A percentile compares a stretch with the other conserved stretches of the same genome.
phyloP scores from a whole-genome alignment of 2,797 vertebrate species.

The Tragopan temminckii region DNA sequence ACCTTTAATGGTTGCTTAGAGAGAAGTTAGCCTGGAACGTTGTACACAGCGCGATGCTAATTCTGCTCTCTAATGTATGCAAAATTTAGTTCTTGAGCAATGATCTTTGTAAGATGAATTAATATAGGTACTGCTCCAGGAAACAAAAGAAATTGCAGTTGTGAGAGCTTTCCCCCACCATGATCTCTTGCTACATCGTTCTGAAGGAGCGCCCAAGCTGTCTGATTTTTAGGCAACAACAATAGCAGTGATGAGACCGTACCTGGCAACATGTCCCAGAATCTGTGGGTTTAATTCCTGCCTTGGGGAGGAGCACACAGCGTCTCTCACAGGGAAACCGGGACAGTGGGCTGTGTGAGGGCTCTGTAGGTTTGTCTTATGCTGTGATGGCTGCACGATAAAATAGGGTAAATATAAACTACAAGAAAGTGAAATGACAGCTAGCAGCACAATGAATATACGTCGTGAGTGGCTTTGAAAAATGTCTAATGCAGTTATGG shows the following conservation, averaged over 20 bases:
- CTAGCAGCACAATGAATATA: conserved; percentile 48
- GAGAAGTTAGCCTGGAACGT: conserved; percentile 97
- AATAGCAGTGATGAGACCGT: conserved; percentile 27
- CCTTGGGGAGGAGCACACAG: conserved; percentile 53
- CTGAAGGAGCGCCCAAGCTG: conserved; percentile 68
- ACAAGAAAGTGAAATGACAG: conserved; percentile 60
- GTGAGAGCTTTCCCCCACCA: conserved; percentile 67
- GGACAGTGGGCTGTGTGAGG: conserved; percentile 47
- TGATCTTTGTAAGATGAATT: conserved; percentile 89
- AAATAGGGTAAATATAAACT: conserved; percentile 37
- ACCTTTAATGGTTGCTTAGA: conserved; percentile 99
- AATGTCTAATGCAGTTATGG: conserved; percentile 68
- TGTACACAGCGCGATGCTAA: conserved; percentile 94
- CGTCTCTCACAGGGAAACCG: conserved; percentile 42
- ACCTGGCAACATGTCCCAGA: conserved; percentile 37
- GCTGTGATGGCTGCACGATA: not conserved
- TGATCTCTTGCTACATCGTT: conserved; percentile 67
- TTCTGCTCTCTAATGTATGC: conserved; percentile 98
- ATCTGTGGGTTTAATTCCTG: conserved; percentile 40
- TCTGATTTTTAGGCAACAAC: conserved; percentile 19
- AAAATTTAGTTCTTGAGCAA: conserved; percentile 91
- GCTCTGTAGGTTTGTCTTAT: conserved; percentile 39
- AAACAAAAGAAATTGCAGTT: conserved; percentile 83
- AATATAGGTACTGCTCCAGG: conserved; percentile 84
- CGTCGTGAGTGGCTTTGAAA: conserved; percentile 43